A percentile compares a stretch with the other conserved stretches of the same genome.
These are phyloP conservation scores for Julus scandinavius DNA, from an alignment of 2,888 invertebrate genomes.

Conservation along the genomic window DNA sequence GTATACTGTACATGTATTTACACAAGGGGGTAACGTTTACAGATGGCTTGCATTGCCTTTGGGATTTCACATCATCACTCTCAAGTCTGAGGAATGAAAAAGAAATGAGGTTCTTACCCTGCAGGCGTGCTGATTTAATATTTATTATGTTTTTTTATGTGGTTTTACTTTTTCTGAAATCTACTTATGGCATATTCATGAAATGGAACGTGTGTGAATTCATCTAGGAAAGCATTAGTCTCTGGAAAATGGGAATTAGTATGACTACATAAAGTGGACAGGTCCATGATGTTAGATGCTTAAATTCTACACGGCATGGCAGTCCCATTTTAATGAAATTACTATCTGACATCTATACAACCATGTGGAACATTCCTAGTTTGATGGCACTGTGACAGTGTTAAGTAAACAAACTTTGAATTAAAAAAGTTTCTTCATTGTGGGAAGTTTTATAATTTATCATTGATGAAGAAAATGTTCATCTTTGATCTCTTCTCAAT, in stretches of 20 bases:
- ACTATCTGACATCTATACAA: too few relatives aligned
- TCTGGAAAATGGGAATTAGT: background rate
- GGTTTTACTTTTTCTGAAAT: background rate
- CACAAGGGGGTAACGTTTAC: background rate
- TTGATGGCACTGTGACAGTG: too few relatives aligned
- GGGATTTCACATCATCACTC: background rate
- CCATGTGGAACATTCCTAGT: too few relatives aligned
- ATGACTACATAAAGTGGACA: background rate
- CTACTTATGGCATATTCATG: conserved; percentile 30
- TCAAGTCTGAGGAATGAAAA: background rate
- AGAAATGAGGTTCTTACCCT: background rate
- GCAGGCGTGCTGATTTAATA: conserved; percentile 8
- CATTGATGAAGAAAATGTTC: too few relatives aligned
- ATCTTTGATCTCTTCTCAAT: too few relatives aligned
- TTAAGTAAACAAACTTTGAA: too few relatives aligned
- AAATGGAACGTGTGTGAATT: background rate
- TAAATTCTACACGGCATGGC: background rate
- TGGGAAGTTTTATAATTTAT: too few relatives aligned
- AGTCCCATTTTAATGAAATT: background rate
- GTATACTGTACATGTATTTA: background rate
- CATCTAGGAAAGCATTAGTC: background rate
- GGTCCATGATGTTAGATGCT: background rate
- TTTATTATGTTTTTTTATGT: conserved; percentile 5
- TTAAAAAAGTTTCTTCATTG: too few relatives aligned
- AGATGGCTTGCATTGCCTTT: background rate